These are phyloP conservation scores for Pyrochroa serraticornis DNA, from an alignment of 2,888 invertebrate genomes.

Conservation along the genomic window DNA sequence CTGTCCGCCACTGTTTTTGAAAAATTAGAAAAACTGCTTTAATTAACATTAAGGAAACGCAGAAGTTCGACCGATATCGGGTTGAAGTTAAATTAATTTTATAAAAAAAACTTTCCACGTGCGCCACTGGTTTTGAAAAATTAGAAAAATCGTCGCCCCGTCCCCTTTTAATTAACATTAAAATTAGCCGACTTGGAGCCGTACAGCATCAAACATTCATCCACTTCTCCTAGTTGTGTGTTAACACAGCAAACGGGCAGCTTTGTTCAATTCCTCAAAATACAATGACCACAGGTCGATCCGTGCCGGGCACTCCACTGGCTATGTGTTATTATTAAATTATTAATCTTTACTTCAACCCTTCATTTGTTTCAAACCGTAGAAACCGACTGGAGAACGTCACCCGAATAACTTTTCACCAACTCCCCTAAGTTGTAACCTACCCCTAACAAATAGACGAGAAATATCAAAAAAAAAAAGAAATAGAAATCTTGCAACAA, in stretches of 20 bases:
- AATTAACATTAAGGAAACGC: too few relatives aligned
- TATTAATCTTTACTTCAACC: slow-evolving; percentile 8
- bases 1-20: too few relatives aligned
- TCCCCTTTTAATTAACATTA: slow-evolving; percentile 20
- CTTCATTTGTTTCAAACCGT: not conserved
- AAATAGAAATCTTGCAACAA: too few relatives aligned
- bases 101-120: too few relatives aligned
- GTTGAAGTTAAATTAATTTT: too few relatives aligned
- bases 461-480: too few relatives aligned
- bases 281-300: slow-evolving; percentile 40
- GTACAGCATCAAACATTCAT: slow-evolving; percentile 20
- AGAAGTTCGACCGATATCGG: too few relatives aligned
- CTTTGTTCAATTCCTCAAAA: slow-evolving; percentile 42
- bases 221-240: slow-evolving; percentile 19
- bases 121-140: too few relatives aligned
- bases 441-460: too few relatives aligned
- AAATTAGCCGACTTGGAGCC: slow-evolving; percentile 25
- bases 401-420: not conserved
- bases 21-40: too few relatives aligned
- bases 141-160: too few relatives aligned
- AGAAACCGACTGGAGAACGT: too few relatives aligned
- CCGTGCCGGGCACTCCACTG: not conserved
- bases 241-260: slow-evolving; percentile 9
- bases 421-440: not conserved
- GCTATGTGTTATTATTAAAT: slow-evolving; percentile 8